Base-by-base conservation (phyloP, 2,113 vertebrate genomes). In the Otis tarda region DNA sequence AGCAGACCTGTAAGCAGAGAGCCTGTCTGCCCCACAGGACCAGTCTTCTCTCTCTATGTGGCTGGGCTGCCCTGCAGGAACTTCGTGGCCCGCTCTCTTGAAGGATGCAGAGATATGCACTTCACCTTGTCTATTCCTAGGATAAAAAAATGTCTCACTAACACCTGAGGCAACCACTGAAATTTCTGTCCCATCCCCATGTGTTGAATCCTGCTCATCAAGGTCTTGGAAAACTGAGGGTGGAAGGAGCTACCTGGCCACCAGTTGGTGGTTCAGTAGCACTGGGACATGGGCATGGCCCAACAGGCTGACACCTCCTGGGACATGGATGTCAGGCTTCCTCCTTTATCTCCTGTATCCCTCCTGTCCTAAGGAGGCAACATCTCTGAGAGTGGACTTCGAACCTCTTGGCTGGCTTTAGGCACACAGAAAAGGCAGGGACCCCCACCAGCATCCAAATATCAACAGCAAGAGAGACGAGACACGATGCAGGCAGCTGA, bases 81-180 rank as follows among this genome's bases (percentile, higher is more conserved):
- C 24, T 5, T 73, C 0, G 0, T 64, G 53, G 23, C 12, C 24
- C 1, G 4, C 24, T 63, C 21, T 53, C 47, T 55, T 21, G 15
- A 25, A 90, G 28, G 28, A 69, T 8, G 1, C 1, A 2, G 37
- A 84, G 18, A 61, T 4, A 67, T 23, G 4, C 1, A 1, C 6
- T 85, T 88, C 3, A 4, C 21, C 47, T 61, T 28, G 8, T 21
- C 16, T 13, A 2, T 16, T 63, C 24, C 45, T 67, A 31, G 27
- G n/a, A 74, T 61, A 8, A 89, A 74, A 61, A 3, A 2, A 49
- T 33, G 21, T 27, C 39, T 61, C 9, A 31, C 16, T 41, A 67
- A 50, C 56, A 94, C 39, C 41, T 77, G 59, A 56, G 33, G 27
- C 35, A 88, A 56, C 3, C 35, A 63, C 76, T 53, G 50, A 60